Evolutionary conservation across 2,113 vertebrate genomes (phyloP).

Genomic region (Tragelaphus imberbis): DNA sequence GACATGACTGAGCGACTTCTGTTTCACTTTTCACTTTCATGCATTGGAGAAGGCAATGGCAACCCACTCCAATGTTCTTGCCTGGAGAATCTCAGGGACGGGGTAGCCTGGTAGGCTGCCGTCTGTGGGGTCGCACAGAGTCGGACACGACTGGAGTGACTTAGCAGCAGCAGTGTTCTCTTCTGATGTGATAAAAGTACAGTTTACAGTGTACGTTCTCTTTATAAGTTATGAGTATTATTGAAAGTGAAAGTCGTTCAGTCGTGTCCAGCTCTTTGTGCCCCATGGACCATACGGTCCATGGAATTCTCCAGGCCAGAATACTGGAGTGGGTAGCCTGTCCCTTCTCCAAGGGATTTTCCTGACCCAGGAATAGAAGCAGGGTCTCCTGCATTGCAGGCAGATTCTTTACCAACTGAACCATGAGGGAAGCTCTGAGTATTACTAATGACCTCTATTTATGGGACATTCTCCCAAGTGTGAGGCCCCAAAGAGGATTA

Average conservation of each 20-base stretch:
- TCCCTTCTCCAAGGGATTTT: neutral
- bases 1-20: too few relatives aligned
- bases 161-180: too few relatives aligned
- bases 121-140: too few relatives aligned
- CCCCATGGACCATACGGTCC: neutral
- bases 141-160: too few relatives aligned
- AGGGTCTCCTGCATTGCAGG: neutral
- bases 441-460: neutral
- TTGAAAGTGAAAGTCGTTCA: neutral
- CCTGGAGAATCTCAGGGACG: too few relatives aligned
- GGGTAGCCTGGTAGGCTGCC: too few relatives aligned
- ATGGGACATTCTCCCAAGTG: neutral
- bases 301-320: neutral
- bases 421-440: neutral
- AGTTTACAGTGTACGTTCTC: neutral
- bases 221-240: neutral
- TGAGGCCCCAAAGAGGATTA: neutral
- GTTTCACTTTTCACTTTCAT: too few relatives aligned
- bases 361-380: accelerated
- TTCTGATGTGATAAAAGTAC: neutral
- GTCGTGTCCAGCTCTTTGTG: accelerated
- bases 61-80: too few relatives aligned
- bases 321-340: neutral
- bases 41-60: too few relatives aligned
- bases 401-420: neutral